A percentile compares a stretch with the other conserved stretches of the same genome.
Conservation (phyloP, 2,888 invertebrate genomes). For the Ophioninae sp. region DNA sequence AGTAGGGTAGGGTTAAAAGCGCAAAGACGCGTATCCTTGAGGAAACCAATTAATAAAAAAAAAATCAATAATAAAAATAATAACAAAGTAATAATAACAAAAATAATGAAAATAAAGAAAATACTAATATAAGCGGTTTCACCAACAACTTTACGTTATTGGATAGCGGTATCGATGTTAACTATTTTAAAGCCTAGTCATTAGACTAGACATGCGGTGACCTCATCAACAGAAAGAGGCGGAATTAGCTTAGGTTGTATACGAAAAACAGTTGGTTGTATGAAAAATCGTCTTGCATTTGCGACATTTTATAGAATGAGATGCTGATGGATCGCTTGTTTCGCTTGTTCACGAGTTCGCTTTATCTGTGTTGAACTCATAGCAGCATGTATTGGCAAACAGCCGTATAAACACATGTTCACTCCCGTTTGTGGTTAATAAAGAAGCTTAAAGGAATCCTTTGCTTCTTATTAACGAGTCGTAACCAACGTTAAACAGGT, state of each 20-base stretch:
- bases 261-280: constrained; percentile 21
- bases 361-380: not conserved
- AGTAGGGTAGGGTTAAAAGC: too few relatives aligned
- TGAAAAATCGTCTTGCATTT: constrained; percentile 30
- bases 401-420: not conserved
- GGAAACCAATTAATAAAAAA: too few relatives aligned
- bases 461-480: not conserved
- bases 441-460: not conserved
- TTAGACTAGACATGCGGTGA: constrained; percentile 50
- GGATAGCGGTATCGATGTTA: constrained; percentile 49
- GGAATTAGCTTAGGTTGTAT: constrained; percentile 31
- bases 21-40: too few relatives aligned
- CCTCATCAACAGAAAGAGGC: constrained; percentile 30
- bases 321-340: not conserved
- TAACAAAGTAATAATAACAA: too few relatives aligned
- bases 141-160: constrained; percentile 49
- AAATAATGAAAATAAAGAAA: too few relatives aligned
- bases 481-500: constrained; percentile 3
- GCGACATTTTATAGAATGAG: constrained; percentile 47
- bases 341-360: too few relatives aligned
- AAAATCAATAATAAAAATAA: too few relatives aligned
- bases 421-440: not conserved
- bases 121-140: constrained; percentile 42
- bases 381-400: not conserved
- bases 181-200: constrained; percentile 53